Evolutionary conservation across 1,140 invertebrate species (phyloP), one percentile per base, ranked within the genome.

Genomic region (Achatina immaculata): DNA sequence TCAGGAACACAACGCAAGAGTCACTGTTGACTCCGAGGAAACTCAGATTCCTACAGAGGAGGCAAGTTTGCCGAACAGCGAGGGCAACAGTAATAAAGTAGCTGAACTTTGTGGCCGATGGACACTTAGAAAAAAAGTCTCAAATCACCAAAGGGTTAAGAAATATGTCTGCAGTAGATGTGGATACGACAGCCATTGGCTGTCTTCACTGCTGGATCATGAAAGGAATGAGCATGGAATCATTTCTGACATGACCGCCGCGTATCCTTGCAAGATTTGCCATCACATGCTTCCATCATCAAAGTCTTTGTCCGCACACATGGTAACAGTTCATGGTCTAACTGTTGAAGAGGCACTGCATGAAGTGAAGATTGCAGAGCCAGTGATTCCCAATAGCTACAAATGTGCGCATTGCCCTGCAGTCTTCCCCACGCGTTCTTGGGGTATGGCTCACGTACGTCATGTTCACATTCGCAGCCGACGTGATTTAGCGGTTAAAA

Each of bases 181-280:
- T 87, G 94, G 95, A 62, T 98, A 97, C 89, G 94, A 95, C n/a
- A 97, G 96, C 28, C 94, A 95, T 76, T 95, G 96, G 85, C 92
- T 97, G 78, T 96, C 96, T 38, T 96, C 97, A 88, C 92, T 98
- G 78, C 96, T 96, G 90, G 94, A 96, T 38, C 96, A 98, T 92
- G 96, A 98, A 88, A 94, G 95, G 84, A 95, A 95, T 21, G 87
- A 87, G 34, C 88, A 90, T 83, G 82, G 83, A 43, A 85, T 88
- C 34, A 69, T 58, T 68, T 66, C 34, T 42, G 82, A 75, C 58
- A 79, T 83, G 68, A 58, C 79, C 62, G 45, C 24, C 48, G 83
- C 82, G 74, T 90, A 85, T 78, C 75, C 84, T 28, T 91, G 89
- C 81, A 87, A 87, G 65, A 83, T 85, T 55, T 91, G 91, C 84